Evolutionary conservation across 2,113 vertebrate genomes (phyloP), one percentile per base, ranked within the genome.

Genomic region (Sylvilagus bachmani): DNA sequence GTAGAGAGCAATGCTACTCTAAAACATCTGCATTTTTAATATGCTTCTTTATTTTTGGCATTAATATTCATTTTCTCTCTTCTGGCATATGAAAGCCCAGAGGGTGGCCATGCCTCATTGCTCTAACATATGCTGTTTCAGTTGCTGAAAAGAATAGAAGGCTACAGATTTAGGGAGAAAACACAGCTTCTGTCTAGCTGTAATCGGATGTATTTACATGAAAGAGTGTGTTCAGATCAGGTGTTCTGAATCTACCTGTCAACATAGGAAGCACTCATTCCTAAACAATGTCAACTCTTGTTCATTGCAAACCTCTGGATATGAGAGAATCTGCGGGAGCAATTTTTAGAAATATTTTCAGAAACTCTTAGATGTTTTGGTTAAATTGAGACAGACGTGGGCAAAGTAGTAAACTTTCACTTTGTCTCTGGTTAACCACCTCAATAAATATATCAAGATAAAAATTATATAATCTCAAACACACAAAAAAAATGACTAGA

Each of bases 11-110:
- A 84, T 70, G 36, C 31, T 36, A 29, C 69, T 73, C 10, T 25
- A 95, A 91, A 85, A 61, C 16, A 86, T 67, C 53, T 95, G 27
- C 1, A 78, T 92, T 88, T 89, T 58, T 89, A 81, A 67, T 73
- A 14, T 0, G 10, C 10, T 29, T 75, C 0, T 89, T 36, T 94
- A 2, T 82, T 90, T 95, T 83, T 49, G 67, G 16, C 79, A 69
- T 70, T 93, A 83, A 75, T 69, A 86, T 96, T 97, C 92, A 94
- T 96, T 95, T 93, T 49, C 55, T 38, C 44, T 95, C 83, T 86
- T 44, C 74, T 75, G 86, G 7, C 82, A 96, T 80, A 69, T 61
- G 73, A 95, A 95, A 93, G 88, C 17, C 69, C 90, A 93, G 83
- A n/a, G 92, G 29, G 51, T 89, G 70, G 11, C 70, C 64, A 89